These are phyloP conservation scores for Gorsachius magnificus DNA, from an alignment of 2,797 vertebrate genomes.

Conservation along the genomic window DNA sequence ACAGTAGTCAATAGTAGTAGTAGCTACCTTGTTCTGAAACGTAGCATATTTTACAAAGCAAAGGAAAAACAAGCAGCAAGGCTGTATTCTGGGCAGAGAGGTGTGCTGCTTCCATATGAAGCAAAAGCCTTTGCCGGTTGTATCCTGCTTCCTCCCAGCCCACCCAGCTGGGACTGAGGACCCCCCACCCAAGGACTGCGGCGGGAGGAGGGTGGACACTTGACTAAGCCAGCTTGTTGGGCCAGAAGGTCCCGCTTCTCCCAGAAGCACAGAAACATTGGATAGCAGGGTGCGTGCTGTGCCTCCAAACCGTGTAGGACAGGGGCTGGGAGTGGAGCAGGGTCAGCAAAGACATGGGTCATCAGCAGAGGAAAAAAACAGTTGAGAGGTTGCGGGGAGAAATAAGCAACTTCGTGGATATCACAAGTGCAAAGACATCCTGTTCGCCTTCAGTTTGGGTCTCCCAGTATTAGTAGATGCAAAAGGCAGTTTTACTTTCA, in stretches of 20 bases:
- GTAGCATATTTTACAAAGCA: background rate
- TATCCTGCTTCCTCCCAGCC: background rate
- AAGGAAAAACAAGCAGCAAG: background rate
- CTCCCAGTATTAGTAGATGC: background rate
- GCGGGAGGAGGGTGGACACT: background rate
- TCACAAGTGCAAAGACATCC: too few species aligned
- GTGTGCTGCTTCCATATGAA: background rate
- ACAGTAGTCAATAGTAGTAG: rapidly evolving
- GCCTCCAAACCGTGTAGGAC: background rate
- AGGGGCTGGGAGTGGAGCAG: background rate
- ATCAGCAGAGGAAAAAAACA: background rate
- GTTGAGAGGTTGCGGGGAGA: background rate
- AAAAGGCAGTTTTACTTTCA: background rate
- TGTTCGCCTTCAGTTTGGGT: background rate
- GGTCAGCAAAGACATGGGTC: background rate
- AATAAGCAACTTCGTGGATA: background rate
- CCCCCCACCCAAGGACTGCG: background rate
- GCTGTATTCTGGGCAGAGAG: background rate
- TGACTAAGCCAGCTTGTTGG: rapidly evolving
- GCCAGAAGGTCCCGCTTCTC: background rate
- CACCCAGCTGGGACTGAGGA: background rate
- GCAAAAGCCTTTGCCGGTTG: background rate
- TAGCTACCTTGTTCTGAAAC: background rate
- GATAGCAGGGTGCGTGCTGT: background rate
- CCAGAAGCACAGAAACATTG: background rate